These are phyloP conservation scores for Erinaceus europaeus DNA, from an alignment of 2,113 vertebrate genomes.

Conservation along the genomic window DNA sequence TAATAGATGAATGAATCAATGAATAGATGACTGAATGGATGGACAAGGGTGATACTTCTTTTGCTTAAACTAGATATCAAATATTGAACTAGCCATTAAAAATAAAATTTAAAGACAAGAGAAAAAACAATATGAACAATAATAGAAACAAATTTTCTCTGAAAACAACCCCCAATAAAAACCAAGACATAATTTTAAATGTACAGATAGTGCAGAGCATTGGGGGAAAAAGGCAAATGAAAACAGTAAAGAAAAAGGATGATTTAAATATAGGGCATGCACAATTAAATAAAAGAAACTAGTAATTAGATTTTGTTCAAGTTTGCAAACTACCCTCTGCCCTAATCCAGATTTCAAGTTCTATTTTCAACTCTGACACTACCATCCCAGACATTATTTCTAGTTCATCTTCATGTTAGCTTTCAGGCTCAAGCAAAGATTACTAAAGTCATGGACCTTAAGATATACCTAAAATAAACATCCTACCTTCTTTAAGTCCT, in stretches of 20 bases:
- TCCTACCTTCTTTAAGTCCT: no score
- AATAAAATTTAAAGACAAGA: background rate
- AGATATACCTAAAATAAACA: no score
- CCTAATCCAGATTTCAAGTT: no score
- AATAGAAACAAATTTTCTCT: background rate
- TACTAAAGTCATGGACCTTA: no score
- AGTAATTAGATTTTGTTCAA: background rate
- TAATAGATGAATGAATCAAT: background rate
- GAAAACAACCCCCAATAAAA: background rate
- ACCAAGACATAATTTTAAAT: constrained; percentile 19
- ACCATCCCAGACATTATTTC: no score
- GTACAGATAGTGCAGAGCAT: background rate
- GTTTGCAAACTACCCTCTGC: no score
- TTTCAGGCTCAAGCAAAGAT: no score
- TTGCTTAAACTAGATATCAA: background rate
- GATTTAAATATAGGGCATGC: background rate
- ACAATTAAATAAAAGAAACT: background rate
- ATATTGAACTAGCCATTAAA: background rate
- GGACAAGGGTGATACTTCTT: background rate
- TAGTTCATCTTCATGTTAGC: no score
- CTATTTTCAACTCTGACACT: no score
- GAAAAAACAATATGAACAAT: background rate
- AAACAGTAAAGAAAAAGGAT: background rate
- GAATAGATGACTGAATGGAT: background rate
- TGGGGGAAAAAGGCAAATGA: background rate